Base-by-base conservation (phyloP, 2,113 vertebrate species). In the Canis aureus region DNA sequence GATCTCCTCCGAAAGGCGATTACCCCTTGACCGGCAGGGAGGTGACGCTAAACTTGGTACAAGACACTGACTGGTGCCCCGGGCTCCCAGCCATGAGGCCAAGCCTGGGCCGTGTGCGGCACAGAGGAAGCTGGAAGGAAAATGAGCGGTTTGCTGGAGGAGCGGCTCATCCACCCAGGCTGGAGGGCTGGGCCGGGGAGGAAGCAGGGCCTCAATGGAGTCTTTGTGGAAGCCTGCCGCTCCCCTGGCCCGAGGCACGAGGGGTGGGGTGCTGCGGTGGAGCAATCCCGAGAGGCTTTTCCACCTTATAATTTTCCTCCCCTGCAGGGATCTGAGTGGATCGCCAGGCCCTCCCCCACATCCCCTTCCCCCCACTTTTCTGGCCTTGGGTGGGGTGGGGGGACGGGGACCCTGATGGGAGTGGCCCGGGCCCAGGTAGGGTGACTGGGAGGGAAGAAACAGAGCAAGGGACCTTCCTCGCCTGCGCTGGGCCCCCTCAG, bases 281-380 rank as follows among this genome's bases (percentile, higher is more conserved):
- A 67, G 59, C 57, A 7, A 12, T 53, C 79, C 97, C 27, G 78
- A 60, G 88, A 57, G 91, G 95, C 62, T 96, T 96, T 94, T 93
- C 87, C 91, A 84, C 91, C 92, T 87, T 95, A 57, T 96, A 92
- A 97, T 97, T 94, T 97, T 94, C 93, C 95, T 92, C 69, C 76
- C 49, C 7, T n/a, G 12, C 8, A 16, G 59, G 62, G 17, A 49
- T 82, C 57, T 8, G 95, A 87, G 27, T 67, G 84, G 83, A 67
- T 86, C 86, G 90, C 64, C 22, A 79, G 59, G 78, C 38, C 66
- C 17, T 53, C 13, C 76, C 23, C 64, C 64, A 16, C 1, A 51
- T 8, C 15, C 55, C 81, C 0, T 12, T 4, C 51, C 20, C 29
- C 43, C 23, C 6, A 11, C 60, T 95, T 59, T 64, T 74, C 49